Evolutionary conservation across 1,140 invertebrate species (phyloP).

Genomic region (Diabrotica undecimpunctata): DNA sequence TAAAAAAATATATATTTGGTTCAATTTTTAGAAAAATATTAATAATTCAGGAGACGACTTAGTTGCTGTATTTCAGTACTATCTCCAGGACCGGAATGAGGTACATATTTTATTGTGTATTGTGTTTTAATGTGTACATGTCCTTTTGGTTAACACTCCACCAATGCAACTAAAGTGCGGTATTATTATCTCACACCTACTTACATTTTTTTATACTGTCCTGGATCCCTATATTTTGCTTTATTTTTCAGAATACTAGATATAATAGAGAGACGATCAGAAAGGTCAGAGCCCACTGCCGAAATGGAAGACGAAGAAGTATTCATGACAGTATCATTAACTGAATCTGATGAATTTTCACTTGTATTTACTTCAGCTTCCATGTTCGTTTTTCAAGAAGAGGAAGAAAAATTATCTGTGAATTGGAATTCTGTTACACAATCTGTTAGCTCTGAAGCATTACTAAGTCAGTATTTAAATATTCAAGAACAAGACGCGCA

Average conservation of each 20-base stretch:
- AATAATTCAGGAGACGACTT: too few relatives aligned
- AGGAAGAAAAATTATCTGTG: background rate
- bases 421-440: background rate
- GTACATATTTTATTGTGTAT: too few relatives aligned
- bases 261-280: conserved; percentile 9
- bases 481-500: conserved; percentile 7
- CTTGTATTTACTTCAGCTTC: conserved; percentile 13
- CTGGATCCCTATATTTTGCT: background rate
- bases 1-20: too few relatives aligned
- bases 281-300: background rate
- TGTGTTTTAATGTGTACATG: too few relatives aligned
- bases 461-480: conserved; percentile 9
- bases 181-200: too few relatives aligned
- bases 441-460: background rate
- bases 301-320: conserved; percentile 9
- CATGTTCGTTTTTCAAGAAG: conserved; percentile 19
- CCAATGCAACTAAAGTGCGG: too few relatives aligned
- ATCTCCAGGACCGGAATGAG: too few relatives aligned
- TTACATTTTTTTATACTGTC: too few relatives aligned
- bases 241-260: conserved; percentile 11
- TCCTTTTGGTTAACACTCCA: too few relatives aligned
- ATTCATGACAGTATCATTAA: conserved; percentile 4
- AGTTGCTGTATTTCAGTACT: too few relatives aligned
- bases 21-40: too few relatives aligned
- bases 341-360: conserved; percentile 13